Conservation (phyloP, 2,797 vertebrate genomes). For the Cirrhinus mrigala region DNA sequence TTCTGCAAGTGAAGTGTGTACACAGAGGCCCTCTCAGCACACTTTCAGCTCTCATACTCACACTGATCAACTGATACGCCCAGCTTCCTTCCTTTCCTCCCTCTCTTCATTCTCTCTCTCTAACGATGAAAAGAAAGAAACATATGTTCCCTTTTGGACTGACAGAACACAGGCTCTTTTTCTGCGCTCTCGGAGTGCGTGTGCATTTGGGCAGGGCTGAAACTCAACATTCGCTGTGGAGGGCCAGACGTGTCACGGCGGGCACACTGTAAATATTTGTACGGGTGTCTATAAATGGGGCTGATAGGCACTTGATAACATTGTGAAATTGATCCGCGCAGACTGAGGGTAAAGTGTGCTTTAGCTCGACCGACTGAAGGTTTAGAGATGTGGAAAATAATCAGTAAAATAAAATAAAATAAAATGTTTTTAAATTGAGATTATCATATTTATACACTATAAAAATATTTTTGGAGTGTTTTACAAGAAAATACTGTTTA, state of each 20-base stretch:
- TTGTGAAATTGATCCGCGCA: conserved; percentile 69
- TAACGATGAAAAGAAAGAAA: conserved; percentile 75
- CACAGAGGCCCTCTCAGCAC: conserved; percentile 34
- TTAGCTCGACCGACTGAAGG: background rate
- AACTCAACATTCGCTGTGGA: conserved; percentile 75
- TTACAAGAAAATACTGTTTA: too few species aligned
- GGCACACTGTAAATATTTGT: conserved; percentile 79
- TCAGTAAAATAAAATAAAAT: too few species aligned
- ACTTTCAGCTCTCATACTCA: conserved; percentile 43
- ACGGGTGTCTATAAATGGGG: conserved; percentile 77
- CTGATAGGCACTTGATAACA: conserved; percentile 76
- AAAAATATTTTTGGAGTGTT: too few species aligned
- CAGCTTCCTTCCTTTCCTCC: conserved; percentile 65
- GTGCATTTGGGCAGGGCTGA: conserved; percentile 66
- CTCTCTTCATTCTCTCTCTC: conserved; percentile 59
- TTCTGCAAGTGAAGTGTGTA: conserved; percentile 11
- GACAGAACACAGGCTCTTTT: conserved; percentile 71
- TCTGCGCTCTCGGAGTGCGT: conserved; percentile 62
- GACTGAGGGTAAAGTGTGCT: conserved; percentile 58
- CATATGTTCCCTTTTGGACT: conserved; percentile 68
- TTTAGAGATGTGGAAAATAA: conserved; percentile 38
- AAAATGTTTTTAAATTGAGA: too few species aligned
- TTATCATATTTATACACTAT: too few species aligned
- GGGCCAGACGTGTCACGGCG: conserved; percentile 78
- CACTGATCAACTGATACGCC: conserved; percentile 56